A percentile compares a stretch with the other conserved stretches of the same genome.
phyloP scores from a whole-genome alignment of 2,113 vertebrate species.

The Pygoscelis adeliae region DNA sequence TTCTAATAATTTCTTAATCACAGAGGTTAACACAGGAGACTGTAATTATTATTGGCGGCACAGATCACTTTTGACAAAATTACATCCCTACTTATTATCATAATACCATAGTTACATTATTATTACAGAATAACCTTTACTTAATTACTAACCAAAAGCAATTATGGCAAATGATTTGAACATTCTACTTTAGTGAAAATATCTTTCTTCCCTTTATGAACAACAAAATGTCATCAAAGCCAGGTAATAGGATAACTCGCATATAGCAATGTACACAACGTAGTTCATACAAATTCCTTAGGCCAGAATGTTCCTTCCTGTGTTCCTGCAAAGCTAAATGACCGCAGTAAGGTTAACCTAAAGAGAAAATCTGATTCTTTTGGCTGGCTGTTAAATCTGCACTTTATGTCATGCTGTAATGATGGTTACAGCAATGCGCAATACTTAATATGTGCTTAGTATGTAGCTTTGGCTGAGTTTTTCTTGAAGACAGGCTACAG shows the following conservation, averaged over 20 bases:
- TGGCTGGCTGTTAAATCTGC: neutral
- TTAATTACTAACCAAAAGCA: neutral
- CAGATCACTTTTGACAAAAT: neutral
- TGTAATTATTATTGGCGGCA: neutral
- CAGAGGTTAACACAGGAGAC: neutral
- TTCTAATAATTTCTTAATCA: neutral
- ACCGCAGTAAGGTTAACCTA: neutral
- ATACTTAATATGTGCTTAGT: neutral
- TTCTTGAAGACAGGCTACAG: neutral
- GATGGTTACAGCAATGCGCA: neutral
- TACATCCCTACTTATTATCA: neutral
- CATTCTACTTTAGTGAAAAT: neutral
- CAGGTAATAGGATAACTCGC: neutral
- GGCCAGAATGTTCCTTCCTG: neutral
- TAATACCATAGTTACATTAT: neutral
- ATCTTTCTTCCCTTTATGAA: neutral
- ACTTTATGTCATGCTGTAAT: neutral
- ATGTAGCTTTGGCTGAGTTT: neutral
- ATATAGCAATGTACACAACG: neutral
- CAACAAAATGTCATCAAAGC: neutral
- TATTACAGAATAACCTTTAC: slow-evolving; percentile 17
- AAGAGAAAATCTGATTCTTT: neutral
- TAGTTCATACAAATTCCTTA: neutral
- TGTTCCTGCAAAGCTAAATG: neutral
- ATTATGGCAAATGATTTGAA: neutral